phyloP scores from a whole-genome alignment of 30 jellyfish, hydroid and myxozoan species.

The Chironex yamaguchii region DNA sequence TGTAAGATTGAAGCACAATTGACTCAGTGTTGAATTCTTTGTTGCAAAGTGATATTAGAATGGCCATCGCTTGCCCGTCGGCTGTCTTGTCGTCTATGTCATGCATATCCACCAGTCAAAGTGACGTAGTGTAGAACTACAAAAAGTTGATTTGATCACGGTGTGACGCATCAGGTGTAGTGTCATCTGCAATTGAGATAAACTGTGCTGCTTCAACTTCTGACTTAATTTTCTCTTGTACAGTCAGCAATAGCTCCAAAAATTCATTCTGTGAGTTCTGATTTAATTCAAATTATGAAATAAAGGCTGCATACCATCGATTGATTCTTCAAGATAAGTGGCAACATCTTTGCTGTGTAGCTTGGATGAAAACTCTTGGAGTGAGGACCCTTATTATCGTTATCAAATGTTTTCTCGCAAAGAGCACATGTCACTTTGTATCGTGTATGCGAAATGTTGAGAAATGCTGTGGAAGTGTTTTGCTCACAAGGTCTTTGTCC shows the following conservation, averaged over 20 bases:
- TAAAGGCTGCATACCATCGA: conserved; percentile 40
- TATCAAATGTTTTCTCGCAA: conserved; percentile 58
- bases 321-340: conserved; percentile 56
- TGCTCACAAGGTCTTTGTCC: background rate
- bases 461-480: conserved; percentile 11
- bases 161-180: conserved; percentile 34
- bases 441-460: conserved; percentile 57
- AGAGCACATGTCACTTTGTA: conserved; percentile 68
- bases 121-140: conserved; percentile 29
- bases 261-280: conserved; percentile 37
- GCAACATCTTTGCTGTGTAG: conserved; percentile 61
- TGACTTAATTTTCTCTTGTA: conserved; percentile 19
- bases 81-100: conserved; percentile 31
- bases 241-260: conserved; percentile 45
- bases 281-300: too few species aligned
- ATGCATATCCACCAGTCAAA: conserved; percentile 30
- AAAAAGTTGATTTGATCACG: conserved; percentile 36
- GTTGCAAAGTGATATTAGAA: conserved; percentile 40
- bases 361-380: conserved; percentile 64
- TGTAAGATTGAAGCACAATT: conserved; percentile 53
- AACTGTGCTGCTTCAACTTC: conserved; percentile 38
- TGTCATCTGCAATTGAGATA: conserved; percentile 13
- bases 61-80: conserved; percentile 26
- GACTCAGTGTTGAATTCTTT: conserved; percentile 51
- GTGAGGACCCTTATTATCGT: conserved; percentile 63